A percentile compares a stretch with the other conserved stretches of the same genome.
Conservation (phyloP, 2,888 invertebrate genomes). For the Nematopogon swammerdamellus region DNA sequence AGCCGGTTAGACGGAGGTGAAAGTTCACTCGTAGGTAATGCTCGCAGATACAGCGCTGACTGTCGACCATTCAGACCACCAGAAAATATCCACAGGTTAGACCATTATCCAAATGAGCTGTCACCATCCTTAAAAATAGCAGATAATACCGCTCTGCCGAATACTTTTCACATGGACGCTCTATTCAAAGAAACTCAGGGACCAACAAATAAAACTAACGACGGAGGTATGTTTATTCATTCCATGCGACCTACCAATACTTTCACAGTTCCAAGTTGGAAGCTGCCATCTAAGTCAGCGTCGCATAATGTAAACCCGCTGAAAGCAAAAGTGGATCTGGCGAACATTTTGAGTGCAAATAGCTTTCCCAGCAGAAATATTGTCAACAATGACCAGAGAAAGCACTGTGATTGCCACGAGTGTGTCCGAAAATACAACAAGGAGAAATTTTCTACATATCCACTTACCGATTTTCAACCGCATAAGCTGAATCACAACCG, state of each 20-base stretch:
- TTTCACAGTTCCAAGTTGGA: too few relatives aligned
- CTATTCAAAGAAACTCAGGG: too few relatives aligned
- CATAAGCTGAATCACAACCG: not conserved
- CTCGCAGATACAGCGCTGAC: not conserved
- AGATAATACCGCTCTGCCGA: not conserved
- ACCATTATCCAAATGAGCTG: not conserved
- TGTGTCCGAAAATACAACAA: not conserved
- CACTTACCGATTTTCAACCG: too few relatives aligned
- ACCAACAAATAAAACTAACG: too few relatives aligned
- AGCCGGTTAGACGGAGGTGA: slow-evolving; percentile 29
- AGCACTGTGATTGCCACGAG: not conserved
- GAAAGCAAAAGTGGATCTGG: too few relatives aligned
- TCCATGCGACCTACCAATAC: too few relatives aligned
- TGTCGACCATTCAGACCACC: not conserved
- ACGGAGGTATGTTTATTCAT: too few relatives aligned
- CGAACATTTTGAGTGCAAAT: too few relatives aligned
- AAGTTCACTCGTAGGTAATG: not conserved
- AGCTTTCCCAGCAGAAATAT: too few relatives aligned
- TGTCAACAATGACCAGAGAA: too few relatives aligned
- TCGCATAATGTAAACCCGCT: too few relatives aligned
- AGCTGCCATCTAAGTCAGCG: too few relatives aligned
- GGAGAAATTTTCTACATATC: not conserved
- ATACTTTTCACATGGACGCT: not conserved
- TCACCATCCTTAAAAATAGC: not conserved
- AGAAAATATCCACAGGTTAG: not conserved